Base-by-base conservation (phyloP, 2,113 vertebrate species). In the Nothobranchius kuhntae region DNA sequence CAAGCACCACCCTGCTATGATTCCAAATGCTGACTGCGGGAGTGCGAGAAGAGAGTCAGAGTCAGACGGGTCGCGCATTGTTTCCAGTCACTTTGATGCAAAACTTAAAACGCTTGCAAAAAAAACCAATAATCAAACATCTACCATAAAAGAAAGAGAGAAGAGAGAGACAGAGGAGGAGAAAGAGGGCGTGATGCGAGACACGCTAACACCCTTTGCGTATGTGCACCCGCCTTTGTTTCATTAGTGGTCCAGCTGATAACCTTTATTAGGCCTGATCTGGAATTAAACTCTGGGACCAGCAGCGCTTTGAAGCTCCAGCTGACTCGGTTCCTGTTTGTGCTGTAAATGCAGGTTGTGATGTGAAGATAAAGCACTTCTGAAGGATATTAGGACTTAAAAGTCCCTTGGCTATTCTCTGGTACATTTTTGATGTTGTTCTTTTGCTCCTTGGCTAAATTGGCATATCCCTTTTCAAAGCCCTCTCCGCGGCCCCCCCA, bases 231-330 rank as follows among this genome's bases (percentile, higher is more conserved):
- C 75, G 91, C 89, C 92, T 93, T 94, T 95, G 94, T 96, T 95
- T 96, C 93, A 95, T 95, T 94, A 94, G 93, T 83, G 87, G 91
- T 84, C 92, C 48, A 71, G 90, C 79, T 94, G 96, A 96, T 98
- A 95, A 97, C 95, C 96, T 98, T 97, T 96, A 96, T 96, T 95
- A 95, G 92, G 93, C 93, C 93, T 92, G 94, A 97, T 95, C 92
- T 93, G 93, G 94, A 96, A 95, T 95, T 93, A 94, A 94, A 93
- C 92, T 93, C 90, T 59, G 86, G 92, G 91, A 91, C 91, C 90
- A 89, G 91, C 68, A 66, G 84, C 36, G 87, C 96, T 97, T 96
- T 98, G 96, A 96, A 95, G 95, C 93, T 24, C 61, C 80, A 90
- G 9, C 91, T 86, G 92, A 93, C 92, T 92, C 92, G 94, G 78